Base-by-base conservation (phyloP, 2,113 vertebrate genomes). In the Microcebus ravelobensis region DNA sequence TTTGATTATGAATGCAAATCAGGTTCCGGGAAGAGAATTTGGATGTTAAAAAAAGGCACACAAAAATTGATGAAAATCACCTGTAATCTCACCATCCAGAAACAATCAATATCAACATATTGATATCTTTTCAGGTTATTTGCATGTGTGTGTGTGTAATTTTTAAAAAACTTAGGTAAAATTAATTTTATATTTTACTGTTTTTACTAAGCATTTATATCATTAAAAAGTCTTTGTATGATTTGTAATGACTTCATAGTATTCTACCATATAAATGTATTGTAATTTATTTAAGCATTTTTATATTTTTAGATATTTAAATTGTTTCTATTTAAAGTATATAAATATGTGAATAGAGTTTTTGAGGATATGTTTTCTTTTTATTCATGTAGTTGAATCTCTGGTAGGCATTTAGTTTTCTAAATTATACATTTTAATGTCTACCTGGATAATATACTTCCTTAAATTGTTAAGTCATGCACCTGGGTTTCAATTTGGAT, bases 291-390 rank as follows among this genome's bases (percentile, higher is more conserved):
- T 96, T 84, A 84, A 55, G 8, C 2, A 81, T 29, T 74, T 76
- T 70, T 52, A 1, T 57, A 82, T 45, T 68, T 90, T 95, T 77
- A 83, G 34, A 57, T 82, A 63, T 57, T 67, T 82, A 88, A 82
- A 45, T 86, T 82, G 1, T 81, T 90, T 70, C 15, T 20, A 68
- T 68, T 86, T 92, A 82, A 89, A 83, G 17, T 87, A n/a, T 6
- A 34, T 76, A 79, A 65, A 50, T n/a, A 59, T 67, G 29, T 31
- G n/a, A 84, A 81, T 73, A 39, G 4, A 83, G 31, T 36, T 63
- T 95, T 90, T 91, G 48, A 87, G 88, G 55, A 79, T 77, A 67
- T 48, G 2, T 91, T 95, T 89, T 87, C 42, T 93, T 95, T 89
- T 87, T 73, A 92, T 87, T 90, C 4, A 29, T 25, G 11, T 52